Evolutionary conservation across 2,888 invertebrate species (phyloP), one percentile per base, ranked within the genome.

Genomic region (Hydriomena furcata): DNA sequence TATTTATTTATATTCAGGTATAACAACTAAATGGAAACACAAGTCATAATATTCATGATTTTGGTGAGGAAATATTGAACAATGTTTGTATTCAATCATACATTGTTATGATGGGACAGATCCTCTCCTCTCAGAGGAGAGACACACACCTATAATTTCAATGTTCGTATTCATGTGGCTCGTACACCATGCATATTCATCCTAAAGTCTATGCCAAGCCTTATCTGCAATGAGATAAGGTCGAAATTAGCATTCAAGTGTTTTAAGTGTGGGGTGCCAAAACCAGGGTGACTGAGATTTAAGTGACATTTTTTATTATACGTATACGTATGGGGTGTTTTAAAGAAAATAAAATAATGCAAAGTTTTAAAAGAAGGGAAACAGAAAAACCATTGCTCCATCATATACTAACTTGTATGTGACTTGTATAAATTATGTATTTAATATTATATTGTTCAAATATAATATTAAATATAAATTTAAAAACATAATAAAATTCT

Each of bases 111-210:
- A 56, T 62, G 53, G 32, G 12, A 44, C n/a, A 7, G 7, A 0
- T 7, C 30, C 35, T 11, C 8, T 4, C 17, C 30, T 31, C n/a
- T 12, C 10, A n/a, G 28, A 7, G 4, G 21, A 23, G 41, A 40
- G 24, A 21, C 34, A 10, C 17, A n/a, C 34, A 34, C 61, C n/a
- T n/a, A 63, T 68, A 61, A 75, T 74, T 74, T 73, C 72, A 75
- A 78, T 76, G 65, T 72, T 69, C 65, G 61, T 65, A 69, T 70
- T 69, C 68, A 70, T 70, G 65, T 61, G 61, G 58, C 61, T 58
- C 61, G 63, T 61, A 68, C 63, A 66, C 8, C 7, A 27, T 24
- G 30, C 27, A 71, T 72, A 72, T 71, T 68, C 68, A 66, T 60
- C 4, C 34, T 17, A 10, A 8, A 7, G 25, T 10, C 8, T 20